Percentiles rank a stretch among this genome's conserved stretches.
Evolutionary conservation across 2,113 vertebrate genomes (phyloP).

Genomic region (Heterochromis multidens): DNA sequence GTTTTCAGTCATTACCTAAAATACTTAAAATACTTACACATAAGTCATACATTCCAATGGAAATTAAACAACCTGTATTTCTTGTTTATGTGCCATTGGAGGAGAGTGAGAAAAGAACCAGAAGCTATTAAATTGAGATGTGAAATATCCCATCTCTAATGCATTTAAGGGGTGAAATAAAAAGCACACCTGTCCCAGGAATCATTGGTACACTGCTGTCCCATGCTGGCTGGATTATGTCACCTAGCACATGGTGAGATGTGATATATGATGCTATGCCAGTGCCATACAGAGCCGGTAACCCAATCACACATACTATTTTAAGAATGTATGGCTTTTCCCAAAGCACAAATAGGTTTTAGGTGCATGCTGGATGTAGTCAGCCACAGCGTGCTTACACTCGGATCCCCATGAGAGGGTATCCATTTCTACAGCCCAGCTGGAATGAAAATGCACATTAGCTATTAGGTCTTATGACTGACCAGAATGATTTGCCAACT

Average conservation of each 20-base stretch:
- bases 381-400: slow-evolving; percentile 28
- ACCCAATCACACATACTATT: slow-evolving; percentile 74
- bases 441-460: slow-evolving; percentile 63
- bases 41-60: not conserved
- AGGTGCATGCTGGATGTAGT: slow-evolving; percentile 30
- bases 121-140: slow-evolving; percentile 47
- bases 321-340: slow-evolving; percentile 74
- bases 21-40: not conserved
- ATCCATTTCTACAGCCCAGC: slow-evolving; percentile 53
- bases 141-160: slow-evolving; percentile 47
- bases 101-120: slow-evolving; percentile 43
- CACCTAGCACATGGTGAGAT: slow-evolving; percentile 69
- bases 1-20: slow-evolving; percentile 3
- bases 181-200: slow-evolving; percentile 71
- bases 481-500: slow-evolving; percentile 51
- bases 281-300: slow-evolving; percentile 61
- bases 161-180: slow-evolving; percentile 27
- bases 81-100: slow-evolving; percentile 38
- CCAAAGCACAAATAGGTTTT: slow-evolving; percentile 70
- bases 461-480: slow-evolving; percentile 37
- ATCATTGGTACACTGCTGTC: slow-evolving; percentile 34
- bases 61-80: slow-evolving; percentile 25
- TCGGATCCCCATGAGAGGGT: slow-evolving; percentile 38
- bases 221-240: slow-evolving; percentile 64
- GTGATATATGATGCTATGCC: slow-evolving; percentile 65